A percentile compares a stretch with the other conserved stretches of the same genome.
Conservation (phyloP, 2,113 vertebrate genomes). For the Rhynchomys soricoides region DNA sequence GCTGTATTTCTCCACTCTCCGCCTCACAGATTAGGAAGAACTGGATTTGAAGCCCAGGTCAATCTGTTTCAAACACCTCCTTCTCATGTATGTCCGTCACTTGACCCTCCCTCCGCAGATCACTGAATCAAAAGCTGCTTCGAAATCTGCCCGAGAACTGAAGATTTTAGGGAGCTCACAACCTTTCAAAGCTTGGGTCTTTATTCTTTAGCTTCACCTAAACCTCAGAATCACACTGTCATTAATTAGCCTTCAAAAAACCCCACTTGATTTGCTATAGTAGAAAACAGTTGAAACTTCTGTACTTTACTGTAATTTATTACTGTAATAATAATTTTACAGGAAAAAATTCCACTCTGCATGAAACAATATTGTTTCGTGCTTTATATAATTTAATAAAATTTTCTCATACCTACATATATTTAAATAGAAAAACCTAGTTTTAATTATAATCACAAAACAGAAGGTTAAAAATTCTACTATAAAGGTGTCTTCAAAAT, state of each 20-base stretch:
- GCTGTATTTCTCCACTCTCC: slow-evolving; percentile 41
- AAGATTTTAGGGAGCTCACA: neutral
- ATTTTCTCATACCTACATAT: slow-evolving; percentile 51
- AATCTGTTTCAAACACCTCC: neutral
- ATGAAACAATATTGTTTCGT: slow-evolving; percentile 44
- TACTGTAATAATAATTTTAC: slow-evolving; percentile 55
- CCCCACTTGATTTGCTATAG: slow-evolving; percentile 1
- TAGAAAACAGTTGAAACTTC: slow-evolving; percentile 51
- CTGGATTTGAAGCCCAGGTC: slow-evolving; percentile 25
- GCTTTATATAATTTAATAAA: slow-evolving; percentile 47
- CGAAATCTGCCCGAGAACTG: neutral
- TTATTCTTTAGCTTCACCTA: slow-evolving; percentile 25
- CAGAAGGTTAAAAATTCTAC: slow-evolving; percentile 51
- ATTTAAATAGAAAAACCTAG: slow-evolving; percentile 42
- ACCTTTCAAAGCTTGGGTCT: neutral
- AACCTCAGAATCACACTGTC: neutral
- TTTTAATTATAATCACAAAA: slow-evolving; percentile 57
- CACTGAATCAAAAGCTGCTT: neutral
- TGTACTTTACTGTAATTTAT: slow-evolving; percentile 55
- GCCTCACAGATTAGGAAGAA: slow-evolving; percentile 18
- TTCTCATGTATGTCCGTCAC: neutral
- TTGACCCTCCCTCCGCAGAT: neutral
- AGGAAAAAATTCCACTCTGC: slow-evolving; percentile 49
- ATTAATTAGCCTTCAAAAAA: neutral
- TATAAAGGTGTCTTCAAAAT: slow-evolving; percentile 62